Conservation (phyloP, 92 coral and sea anemone genomes). For the Nematostella vectensis region DNA sequence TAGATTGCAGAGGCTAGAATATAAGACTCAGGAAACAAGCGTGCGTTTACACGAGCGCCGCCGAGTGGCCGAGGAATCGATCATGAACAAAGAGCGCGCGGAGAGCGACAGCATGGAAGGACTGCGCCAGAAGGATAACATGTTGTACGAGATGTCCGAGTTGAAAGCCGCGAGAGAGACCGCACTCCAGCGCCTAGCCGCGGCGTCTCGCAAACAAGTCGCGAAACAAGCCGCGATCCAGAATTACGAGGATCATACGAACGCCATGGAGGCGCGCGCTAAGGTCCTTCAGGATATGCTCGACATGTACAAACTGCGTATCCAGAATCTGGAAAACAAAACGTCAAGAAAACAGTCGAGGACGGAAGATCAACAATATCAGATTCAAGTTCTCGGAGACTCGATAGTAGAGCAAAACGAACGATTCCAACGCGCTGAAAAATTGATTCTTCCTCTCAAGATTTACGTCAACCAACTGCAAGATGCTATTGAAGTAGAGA, state of each 20-base stretch:
- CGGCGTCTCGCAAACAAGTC: constrained; percentile 27
- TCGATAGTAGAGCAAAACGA: constrained; percentile 38
- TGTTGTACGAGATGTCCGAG: constrained; percentile 52
- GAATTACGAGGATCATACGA: constrained; percentile 52
- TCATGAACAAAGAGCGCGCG: constrained; percentile 31
- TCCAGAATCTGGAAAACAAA: constrained; percentile 24
- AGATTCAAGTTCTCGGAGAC: constrained; percentile 44
- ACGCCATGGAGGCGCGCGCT: constrained; percentile 35
- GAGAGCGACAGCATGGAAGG: constrained; percentile 40
- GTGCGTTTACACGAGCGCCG: constrained; percentile 34
- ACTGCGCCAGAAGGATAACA: constrained; percentile 34
- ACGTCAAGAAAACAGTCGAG: constrained; percentile 17
- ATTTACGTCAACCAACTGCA: constrained; percentile 57
- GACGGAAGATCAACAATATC: constrained; percentile 31
- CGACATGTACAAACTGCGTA: constrained; percentile 50
- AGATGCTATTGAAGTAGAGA: constrained; percentile 41
- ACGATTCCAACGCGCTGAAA: constrained; percentile 54
- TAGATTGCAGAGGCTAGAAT: constrained; percentile 44
- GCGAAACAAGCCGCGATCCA: constrained; percentile 37
- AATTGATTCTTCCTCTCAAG: constrained; percentile 51
- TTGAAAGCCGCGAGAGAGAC: constrained; percentile 53
- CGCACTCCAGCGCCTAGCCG: constrained; percentile 39
- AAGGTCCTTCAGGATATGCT: constrained; percentile 54
- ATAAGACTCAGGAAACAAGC: constrained; percentile 31
- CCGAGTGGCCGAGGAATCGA: constrained; percentile 48